A percentile compares a stretch with the other conserved stretches of the same genome.
Conservation (phyloP, 1,140 invertebrate genomes). For the Lanistes nyassanus region DNA sequence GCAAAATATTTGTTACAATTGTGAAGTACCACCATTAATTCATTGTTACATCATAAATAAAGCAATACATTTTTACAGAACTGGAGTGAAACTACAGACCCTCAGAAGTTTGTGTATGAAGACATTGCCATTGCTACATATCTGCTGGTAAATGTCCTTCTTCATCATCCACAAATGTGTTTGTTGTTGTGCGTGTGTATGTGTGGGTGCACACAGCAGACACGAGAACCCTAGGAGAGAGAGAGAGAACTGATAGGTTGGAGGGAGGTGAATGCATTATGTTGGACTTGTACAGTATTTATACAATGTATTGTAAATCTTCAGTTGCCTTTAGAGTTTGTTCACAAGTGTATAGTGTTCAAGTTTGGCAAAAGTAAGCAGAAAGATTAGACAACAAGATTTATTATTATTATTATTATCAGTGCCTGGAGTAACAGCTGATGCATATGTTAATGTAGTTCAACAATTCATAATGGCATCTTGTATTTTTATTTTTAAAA, state of each 20-base stretch:
- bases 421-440: too few relatives aligned
- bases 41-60: too few relatives aligned
- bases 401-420: slow-evolving; percentile 16
- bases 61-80: slow-evolving; percentile 56
- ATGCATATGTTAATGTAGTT: too few relatives aligned
- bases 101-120: slow-evolving; percentile 95
- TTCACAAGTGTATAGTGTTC: slow-evolving; percentile 1
- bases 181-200: neutral
- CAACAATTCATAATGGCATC: too few relatives aligned
- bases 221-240: too few relatives aligned
- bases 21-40: too few relatives aligned
- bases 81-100: slow-evolving; percentile 93
- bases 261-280: too few relatives aligned
- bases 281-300: neutral
- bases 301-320: neutral
- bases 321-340: neutral
- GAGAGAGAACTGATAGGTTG: too few relatives aligned
- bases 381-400: neutral
- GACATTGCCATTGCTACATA: slow-evolving; percentile 96
- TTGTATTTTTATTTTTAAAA: too few relatives aligned
- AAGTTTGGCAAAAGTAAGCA: too few relatives aligned
- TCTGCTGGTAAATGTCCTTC: slow-evolving; percentile 73
- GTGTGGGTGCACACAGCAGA: neutral
- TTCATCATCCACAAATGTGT: too few relatives aligned
- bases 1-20: too few relatives aligned